phyloP scores from a whole-genome alignment of 2,888 invertebrate species.

The Macropis europaea region DNA sequence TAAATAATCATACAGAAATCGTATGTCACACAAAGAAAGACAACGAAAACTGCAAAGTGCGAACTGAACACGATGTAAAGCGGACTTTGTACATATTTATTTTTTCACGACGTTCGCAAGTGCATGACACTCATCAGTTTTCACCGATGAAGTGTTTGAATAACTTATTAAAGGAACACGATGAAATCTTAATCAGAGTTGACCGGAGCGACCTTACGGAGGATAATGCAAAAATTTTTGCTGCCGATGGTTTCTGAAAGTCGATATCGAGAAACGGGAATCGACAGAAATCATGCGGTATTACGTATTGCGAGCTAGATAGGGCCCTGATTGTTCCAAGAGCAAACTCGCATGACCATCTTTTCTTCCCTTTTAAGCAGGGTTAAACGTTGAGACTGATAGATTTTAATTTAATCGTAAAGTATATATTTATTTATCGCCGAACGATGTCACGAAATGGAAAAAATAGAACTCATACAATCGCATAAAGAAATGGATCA shows the following conservation, averaged over 20 bases:
- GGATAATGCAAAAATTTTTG: constrained; percentile 44
- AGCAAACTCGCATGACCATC: constrained; percentile 75
- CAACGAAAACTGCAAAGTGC: neutral
- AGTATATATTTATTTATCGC: constrained; percentile 68
- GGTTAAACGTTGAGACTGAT: constrained; percentile 76
- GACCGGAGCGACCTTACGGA: constrained; percentile 34
- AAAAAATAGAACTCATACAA: constrained; percentile 5
- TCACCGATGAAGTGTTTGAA: neutral
- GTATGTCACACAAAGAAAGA: neutral
- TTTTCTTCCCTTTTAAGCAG: constrained; percentile 73
- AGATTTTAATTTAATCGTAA: constrained; percentile 72
- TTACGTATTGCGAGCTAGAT: constrained; percentile 47
- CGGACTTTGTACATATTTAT: constrained; percentile 2
- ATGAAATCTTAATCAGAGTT: constrained; percentile 3
- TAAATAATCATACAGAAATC: constrained; percentile 12
- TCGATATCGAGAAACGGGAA: neutral
- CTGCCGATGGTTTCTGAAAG: constrained; percentile 30
- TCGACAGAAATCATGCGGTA: constrained; percentile 20
- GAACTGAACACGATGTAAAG: neutral
- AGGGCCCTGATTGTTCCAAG: constrained; percentile 64
- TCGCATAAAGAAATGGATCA: neutral
- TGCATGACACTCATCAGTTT: neutral
- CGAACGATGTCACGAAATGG: constrained; percentile 17
- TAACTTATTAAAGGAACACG: neutral
- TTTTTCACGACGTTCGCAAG: neutral